Evolutionary conservation across 2,113 vertebrate genomes (phyloP).

Genomic region (Rhizomys pruinosus): DNA sequence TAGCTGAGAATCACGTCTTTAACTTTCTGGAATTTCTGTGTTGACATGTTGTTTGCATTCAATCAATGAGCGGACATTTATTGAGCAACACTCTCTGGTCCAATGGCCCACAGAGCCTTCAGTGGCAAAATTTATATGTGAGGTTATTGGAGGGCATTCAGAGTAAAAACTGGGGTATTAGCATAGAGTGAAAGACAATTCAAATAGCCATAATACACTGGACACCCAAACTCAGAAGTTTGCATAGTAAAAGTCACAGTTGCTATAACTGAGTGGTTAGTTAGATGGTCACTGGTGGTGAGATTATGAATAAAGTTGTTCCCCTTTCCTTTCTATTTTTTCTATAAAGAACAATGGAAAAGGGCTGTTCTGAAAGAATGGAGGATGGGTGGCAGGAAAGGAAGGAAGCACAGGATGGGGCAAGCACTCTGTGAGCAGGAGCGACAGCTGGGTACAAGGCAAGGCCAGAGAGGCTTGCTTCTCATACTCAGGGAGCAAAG

Average conservation of each 20-base stretch:
- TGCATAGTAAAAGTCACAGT: accelerated
- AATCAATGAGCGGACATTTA: neutral
- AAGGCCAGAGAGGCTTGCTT: neutral
- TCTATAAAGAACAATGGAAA: neutral
- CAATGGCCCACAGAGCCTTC: accelerated
- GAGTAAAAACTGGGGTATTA: accelerated
- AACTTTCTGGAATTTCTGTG: neutral
- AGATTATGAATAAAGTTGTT: neutral
- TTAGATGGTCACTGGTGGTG: neutral
- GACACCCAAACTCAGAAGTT: accelerated
- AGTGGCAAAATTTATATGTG: accelerated
- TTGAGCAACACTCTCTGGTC: neutral
- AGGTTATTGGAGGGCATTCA: no score
- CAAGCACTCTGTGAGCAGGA: accelerated
- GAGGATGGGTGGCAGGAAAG: neutral
- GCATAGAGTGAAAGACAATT: neutral
- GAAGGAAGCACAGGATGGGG: accelerated
- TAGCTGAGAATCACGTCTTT: neutral
- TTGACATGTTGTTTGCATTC: neutral
- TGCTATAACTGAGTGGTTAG: neutral
- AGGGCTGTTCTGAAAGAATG: neutral
- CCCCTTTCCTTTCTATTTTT: neutral
- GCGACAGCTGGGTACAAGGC: accelerated
- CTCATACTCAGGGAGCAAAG: neutral
- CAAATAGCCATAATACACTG: accelerated